Evolutionary conservation across 2,888 invertebrate genomes (phyloP), one percentile per base, ranked within the genome.

Genomic region (Xanthia icteritia): DNA sequence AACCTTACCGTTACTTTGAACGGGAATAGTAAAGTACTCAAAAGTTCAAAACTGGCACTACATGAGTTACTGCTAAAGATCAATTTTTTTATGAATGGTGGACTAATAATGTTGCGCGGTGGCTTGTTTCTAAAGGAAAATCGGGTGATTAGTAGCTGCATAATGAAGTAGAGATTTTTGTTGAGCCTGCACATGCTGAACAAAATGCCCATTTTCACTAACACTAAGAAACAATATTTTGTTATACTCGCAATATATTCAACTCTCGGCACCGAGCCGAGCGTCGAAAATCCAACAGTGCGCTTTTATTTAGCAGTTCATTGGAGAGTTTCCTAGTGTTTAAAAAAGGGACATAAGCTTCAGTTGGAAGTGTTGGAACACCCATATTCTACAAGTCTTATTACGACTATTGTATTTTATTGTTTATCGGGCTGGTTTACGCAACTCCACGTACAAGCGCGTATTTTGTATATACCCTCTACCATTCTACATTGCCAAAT

Each of bases 1-100:
- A 54, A 58, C 63, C 67, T n/a, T 61, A 68, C 82, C 71, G 74
- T 82, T 79, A 79, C 67, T 70, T 64, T 56, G 1, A 70, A 69
- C 48, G 54, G 58, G 51, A 73, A 79, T 66, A 15, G 23, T 15
- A 70, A 70, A 48, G 15, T 2, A 61, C 9, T 39, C 31, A 31
- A 36, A 79, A 51, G 31, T 54, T 60, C 23, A 36, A 73, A 61
- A 61, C 23, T 45, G 27, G 31, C n/a, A 61, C 39, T 66, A 63
- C 20, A n/a, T n/a, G n/a, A 27, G 63, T 56, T 77, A 48, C 8
- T 56, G 20, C 31, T 51, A 9, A 58, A 39, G 58, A 42, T 48
- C 27, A n/a, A 42, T 20, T 8, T 42, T 64, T 2, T 39, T 15
- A 63, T 63, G 9, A 76, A 76, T 27, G 11, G 11, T 58, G 6